Base-by-base conservation (phyloP, 2,113 vertebrate species). In the Aspidoscelis tigris region DNA sequence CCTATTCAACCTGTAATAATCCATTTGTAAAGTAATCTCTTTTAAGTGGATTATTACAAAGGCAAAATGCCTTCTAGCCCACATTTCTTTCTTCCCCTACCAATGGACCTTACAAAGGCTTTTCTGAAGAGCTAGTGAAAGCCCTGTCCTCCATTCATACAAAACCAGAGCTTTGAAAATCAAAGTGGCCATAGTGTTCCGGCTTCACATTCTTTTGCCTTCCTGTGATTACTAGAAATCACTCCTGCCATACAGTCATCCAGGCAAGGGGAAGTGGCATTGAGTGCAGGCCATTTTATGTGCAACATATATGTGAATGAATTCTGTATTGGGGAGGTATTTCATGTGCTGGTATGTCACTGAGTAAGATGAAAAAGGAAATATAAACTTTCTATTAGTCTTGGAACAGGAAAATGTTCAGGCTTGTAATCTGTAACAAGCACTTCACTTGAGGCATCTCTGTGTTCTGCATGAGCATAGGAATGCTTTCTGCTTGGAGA, bases 11-110 rank as follows among this genome's bases (percentile, higher is more conserved):
- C 39, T 44, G 71, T 72, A 72, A 70, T 70, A 70, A 70, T 44
- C 71, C 71, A 44, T 73, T 73, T 73, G 71, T 73, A 73, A 73
- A 43, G 71, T 73, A 70, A 70, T 70, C 69, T 39, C n/a, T 39
- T 39, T 33, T 39, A 73, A 73, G 43, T 73, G 41, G 71, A 73
- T 44, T 73, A 44, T 44, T 73, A 73, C 41, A 44, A 73, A 44
- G 69, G 33, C 69, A 70, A 70, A 70, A 70, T 70, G 16, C 69
- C 69, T 39, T 70, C 69, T 70, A 39, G 69, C 69, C 24, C 65
- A 33, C 69, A 61, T 61, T 61, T 61, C 58, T 68, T 68, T n/a
- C 44, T 43, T 44, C 71, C 44, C 16, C 39, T 44, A 20, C 41
- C 21, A 44, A 44, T 73, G 71, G 41, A 73, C 43, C 71, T 22